These are phyloP conservation scores for Mionectes macconnelli DNA, from an alignment of 2,113 vertebrate species.

Conservation along the genomic window DNA sequence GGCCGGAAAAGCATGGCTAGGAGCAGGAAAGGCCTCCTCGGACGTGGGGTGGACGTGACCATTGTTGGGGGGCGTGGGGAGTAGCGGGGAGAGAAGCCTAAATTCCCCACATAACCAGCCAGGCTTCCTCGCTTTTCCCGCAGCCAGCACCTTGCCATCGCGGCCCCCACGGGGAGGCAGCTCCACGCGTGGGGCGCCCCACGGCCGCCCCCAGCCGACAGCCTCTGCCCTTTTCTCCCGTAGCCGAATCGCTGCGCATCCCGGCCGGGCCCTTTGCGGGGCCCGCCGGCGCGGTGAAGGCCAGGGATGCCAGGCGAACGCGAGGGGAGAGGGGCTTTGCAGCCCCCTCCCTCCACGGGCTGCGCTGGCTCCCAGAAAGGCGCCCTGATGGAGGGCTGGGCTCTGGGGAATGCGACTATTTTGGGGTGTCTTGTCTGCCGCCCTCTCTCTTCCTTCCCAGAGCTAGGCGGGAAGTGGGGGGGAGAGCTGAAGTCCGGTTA, in stretches of 20 bases:
- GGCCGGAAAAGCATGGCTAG: background rate
- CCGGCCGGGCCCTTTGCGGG: background rate
- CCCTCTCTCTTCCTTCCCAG: background rate
- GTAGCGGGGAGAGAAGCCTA: background rate
- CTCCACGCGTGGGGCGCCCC: background rate
- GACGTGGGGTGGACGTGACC: background rate
- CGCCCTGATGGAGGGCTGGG: background rate
- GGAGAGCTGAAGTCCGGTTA: too few relatives aligned
- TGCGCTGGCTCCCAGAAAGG: background rate
- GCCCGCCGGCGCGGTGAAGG: background rate
- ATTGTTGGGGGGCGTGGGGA: background rate
- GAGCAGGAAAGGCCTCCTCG: background rate
- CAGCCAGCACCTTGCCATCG: background rate
- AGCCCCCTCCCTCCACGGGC: too few relatives aligned
- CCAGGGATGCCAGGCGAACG: background rate
- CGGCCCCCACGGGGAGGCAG: background rate
- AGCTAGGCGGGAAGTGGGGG: too few relatives aligned
- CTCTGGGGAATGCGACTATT: background rate
- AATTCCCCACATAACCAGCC: background rate
- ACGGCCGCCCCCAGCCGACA: constrained; percentile 1
- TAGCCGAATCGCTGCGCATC: background rate
- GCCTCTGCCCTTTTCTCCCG: background rate
- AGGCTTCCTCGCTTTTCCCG: background rate
- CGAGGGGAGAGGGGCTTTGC: background rate
- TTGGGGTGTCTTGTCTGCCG: too few relatives aligned